Percentiles rank a stretch among this genome's conserved stretches.
phyloP scores from a whole-genome alignment of 1,140 invertebrate species.

The Polypedilum pembai region DNA sequence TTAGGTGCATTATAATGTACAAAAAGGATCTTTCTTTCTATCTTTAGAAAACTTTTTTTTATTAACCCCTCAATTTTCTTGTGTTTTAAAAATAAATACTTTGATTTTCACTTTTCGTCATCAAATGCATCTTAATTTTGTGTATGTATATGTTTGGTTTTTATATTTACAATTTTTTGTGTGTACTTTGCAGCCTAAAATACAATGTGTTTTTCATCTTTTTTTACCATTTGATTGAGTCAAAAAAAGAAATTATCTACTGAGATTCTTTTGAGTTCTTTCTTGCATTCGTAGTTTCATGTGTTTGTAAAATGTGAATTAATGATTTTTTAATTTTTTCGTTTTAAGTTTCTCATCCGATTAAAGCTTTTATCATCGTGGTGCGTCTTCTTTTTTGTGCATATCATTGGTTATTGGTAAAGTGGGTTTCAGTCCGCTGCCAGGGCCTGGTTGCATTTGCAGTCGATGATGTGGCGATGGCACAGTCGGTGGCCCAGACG shows the following conservation, averaged over 20 bases:
- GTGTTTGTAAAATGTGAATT: neutral
- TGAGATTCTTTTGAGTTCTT: slow-evolving; percentile 18
- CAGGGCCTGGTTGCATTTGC: slow-evolving; percentile 34
- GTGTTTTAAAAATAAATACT: neutral
- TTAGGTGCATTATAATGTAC: neutral
- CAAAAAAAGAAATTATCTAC: slow-evolving; percentile 5
- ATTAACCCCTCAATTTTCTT: neutral
- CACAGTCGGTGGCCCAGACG: slow-evolving; percentile 43
- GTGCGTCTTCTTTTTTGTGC: slow-evolving; percentile 47
- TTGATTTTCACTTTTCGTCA: neutral
- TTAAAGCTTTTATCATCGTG: slow-evolving; percentile 44
- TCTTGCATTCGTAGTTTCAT: neutral
- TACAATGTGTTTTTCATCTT: neutral
- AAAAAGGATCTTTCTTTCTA: neutral
- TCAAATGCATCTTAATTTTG: neutral
- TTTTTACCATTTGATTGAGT: neutral
- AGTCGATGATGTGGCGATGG: slow-evolving; percentile 46
- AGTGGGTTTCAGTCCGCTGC: slow-evolving; percentile 31
- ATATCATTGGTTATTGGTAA: slow-evolving; percentile 42
- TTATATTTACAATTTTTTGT: slow-evolving; percentile 1
- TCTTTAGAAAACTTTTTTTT: neutral
- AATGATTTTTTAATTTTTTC: neutral
- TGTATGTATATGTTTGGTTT: neutral
- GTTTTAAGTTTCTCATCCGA: neutral
- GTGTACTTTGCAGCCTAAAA: slow-evolving; percentile 11